A percentile compares a stretch with the other conserved stretches of the same genome.
phyloP scores from a whole-genome alignment of 1,140 invertebrate species.

The Heliconius hermathena region DNA sequence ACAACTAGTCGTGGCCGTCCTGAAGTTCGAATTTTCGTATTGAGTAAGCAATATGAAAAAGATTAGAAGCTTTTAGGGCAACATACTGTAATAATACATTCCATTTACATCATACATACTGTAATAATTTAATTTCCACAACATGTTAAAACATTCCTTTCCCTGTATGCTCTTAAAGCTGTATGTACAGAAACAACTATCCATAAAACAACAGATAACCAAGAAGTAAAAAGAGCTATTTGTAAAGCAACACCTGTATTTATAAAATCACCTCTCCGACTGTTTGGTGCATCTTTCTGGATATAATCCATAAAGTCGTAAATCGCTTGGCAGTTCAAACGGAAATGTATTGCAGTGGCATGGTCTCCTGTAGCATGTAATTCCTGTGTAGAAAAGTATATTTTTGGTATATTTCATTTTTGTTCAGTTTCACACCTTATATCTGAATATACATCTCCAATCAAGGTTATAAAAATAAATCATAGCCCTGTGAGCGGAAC shows the following conservation, averaged over 20 bases:
- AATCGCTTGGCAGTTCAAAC: slow-evolving; percentile 85
- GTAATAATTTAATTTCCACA: slow-evolving; percentile 66
- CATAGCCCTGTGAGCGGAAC: no score
- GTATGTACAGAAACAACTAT: slow-evolving; percentile 79
- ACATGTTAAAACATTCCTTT: slow-evolving; percentile 72
- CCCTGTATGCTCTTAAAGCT: slow-evolving; percentile 80
- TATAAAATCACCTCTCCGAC: slow-evolving; percentile 83
- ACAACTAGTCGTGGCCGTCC: background rate
- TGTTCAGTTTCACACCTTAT: no score
- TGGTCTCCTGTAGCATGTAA: slow-evolving; percentile 82
- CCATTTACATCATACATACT: no score
- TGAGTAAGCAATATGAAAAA: no score
- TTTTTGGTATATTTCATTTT: no score
- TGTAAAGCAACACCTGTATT: slow-evolving; percentile 85
- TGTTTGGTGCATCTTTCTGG: slow-evolving; percentile 83
- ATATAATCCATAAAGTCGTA: slow-evolving; percentile 90
- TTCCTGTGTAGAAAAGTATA: slow-evolving; percentile 60
- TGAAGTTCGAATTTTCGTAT: no score
- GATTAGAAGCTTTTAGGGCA: no score
- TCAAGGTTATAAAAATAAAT: no score
- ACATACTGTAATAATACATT: no score
- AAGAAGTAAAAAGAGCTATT: slow-evolving; percentile 82
- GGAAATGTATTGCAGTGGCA: slow-evolving; percentile 84
- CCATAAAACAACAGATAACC: slow-evolving; percentile 84
- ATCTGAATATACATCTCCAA: no score